phyloP scores from a whole-genome alignment of 2,797 vertebrate genomes.

The Xerus rutilus region DNA sequence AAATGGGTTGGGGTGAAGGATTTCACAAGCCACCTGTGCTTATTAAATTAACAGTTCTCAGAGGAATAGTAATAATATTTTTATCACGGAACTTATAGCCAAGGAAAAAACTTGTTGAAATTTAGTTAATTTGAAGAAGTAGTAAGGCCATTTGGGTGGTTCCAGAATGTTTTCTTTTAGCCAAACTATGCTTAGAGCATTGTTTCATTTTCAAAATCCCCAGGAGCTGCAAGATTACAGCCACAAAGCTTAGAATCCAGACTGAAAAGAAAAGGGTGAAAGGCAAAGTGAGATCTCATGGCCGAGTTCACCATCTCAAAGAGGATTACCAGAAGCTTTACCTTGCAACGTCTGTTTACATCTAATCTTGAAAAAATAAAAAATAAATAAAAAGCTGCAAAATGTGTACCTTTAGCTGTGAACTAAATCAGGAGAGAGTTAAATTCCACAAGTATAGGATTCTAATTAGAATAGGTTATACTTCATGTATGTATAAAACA shows the following conservation, averaged over 20 bases:
- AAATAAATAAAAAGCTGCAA: background rate
- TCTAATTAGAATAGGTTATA: background rate
- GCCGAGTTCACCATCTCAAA: background rate
- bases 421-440: background rate
- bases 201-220: conserved; percentile 8
- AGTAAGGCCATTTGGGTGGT: background rate
- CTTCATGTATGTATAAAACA: too few species aligned
- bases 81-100: background rate
- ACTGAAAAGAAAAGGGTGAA: background rate
- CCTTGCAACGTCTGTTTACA: background rate
- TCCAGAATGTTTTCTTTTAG: background rate
- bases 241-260: background rate
- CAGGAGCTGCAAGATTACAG: background rate
- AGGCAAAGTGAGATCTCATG: background rate
- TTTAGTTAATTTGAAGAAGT: background rate
- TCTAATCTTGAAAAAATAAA: rapidly evolving
- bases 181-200: background rate
- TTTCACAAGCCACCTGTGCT: background rate
- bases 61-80: background rate
- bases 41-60: background rate
- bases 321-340: background rate
- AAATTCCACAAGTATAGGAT: too few species aligned
- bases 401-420: background rate
- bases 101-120: background rate
- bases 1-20: background rate